These are phyloP conservation scores for Chamaea fasciata DNA, from an alignment of 2,113 vertebrate genomes.

Conservation along the genomic window DNA sequence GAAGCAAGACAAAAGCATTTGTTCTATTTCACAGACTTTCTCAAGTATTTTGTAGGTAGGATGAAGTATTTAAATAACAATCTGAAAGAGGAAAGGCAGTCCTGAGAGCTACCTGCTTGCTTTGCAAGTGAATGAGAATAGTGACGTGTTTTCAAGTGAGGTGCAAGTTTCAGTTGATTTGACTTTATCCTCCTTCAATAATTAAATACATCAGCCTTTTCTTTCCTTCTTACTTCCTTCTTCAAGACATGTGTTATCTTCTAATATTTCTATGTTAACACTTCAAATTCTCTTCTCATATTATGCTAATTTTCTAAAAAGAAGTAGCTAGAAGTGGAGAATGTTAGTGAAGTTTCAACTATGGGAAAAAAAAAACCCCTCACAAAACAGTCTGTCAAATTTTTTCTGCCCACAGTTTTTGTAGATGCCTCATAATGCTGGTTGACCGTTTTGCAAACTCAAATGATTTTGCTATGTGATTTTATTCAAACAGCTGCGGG, in stretches of 20 bases:
- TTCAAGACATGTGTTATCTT: not conserved
- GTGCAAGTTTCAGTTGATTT: not conserved
- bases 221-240: not conserved
- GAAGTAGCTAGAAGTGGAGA: not conserved
- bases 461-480: not conserved
- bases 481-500: not conserved
- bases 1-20: not conserved
- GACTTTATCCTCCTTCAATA: not conserved
- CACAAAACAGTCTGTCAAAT: not conserved
- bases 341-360: not conserved
- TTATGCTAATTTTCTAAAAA: not conserved
- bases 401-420: not conserved
- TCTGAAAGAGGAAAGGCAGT: not conserved
- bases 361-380: not conserved
- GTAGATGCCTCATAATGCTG: not conserved
- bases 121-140: not conserved
- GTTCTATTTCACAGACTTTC: not conserved
- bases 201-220: not conserved
- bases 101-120: not conserved
- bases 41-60: not conserved
- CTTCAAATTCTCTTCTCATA: not conserved
- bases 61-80: not conserved
- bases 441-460: not conserved
- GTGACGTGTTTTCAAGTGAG: not conserved
- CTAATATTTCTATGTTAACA: not conserved